Base-by-base conservation (phyloP, 1,140 invertebrate species). In the Bombus waltoni region DNA sequence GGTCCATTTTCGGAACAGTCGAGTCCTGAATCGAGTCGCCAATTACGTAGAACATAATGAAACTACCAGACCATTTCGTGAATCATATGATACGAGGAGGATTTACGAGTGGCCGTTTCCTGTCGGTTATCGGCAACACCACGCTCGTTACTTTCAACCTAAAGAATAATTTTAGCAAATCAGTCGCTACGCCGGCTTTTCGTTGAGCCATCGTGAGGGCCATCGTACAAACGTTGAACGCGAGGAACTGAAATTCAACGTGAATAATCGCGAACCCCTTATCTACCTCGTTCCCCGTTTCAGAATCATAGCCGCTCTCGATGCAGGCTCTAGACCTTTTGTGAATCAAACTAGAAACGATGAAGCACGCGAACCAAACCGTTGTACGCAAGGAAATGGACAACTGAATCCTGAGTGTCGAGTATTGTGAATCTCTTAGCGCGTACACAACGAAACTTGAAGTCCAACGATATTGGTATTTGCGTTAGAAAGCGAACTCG, bases 11-110 rank as follows among this genome's bases (percentile, higher is more conserved):
- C 81, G 32, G 74, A 42, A 68, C 28, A 25, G 42, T 13, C n/a
- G 44, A 5, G 47, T 35, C 35, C 35, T 42, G 10, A 44, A 6
- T 18, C 53, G 57, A 75, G 81, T 83, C 81, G 57, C 74, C 81
- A 83, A 83, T 83, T 83, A 83, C 74, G 57, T 53, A 68, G 81
- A 83, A 83, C 81, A 83, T 83, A 83, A 83, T 83, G 81, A 83
- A 83, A 83, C 81, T 70, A 83, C 81, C 73, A 77, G 81, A 83
- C 81, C 81, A 78, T 83, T 83, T 40, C 74, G 74, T 78, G 81
- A 83, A 83, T 83, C 81, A 83, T 83, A 83, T 83, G 81, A 83
- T 83, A 83, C 81, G 81, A 62, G 76, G 66, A 85, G 15, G 65
- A 85, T 79, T 85, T 85, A 85, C 83, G 77, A 81, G 77, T 85